Conservation (phyloP, 64 coral and sea anemone species). For the Stichodactyla helianthus region DNA sequence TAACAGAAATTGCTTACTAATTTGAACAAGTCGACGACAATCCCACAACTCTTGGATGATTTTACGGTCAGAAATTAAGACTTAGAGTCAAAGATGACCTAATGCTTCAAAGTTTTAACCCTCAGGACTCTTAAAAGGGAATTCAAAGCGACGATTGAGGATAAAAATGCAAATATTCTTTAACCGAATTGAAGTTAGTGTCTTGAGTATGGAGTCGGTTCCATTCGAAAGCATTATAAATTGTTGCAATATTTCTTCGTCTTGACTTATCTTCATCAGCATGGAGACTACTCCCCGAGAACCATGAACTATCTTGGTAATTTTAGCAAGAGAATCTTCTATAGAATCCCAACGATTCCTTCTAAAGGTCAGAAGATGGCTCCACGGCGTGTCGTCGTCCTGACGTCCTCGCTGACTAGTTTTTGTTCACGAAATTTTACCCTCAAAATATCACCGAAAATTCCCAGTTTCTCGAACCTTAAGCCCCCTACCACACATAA, state of each 20-base stretch:
- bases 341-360: not conserved
- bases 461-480: not conserved
- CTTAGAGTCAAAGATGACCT: not conserved
- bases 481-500: not conserved
- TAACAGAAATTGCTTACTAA: not conserved
- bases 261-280: not conserved
- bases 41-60: not conserved
- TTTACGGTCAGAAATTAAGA: not conserved
- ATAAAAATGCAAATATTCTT: slow-evolving; percentile 3
- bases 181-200: not conserved
- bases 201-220: not conserved
- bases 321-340: not conserved
- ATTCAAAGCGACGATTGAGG: not conserved
- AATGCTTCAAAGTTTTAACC: not conserved
- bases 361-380: not conserved
- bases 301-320: not conserved
- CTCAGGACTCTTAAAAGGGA: not conserved
- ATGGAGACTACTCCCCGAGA: not conserved
- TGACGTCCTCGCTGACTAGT: not conserved
- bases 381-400: not conserved
- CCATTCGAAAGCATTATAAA: not conserved
- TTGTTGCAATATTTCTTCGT: not conserved
- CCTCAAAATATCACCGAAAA: not conserved
- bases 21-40: not conserved
- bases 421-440: not conserved